Percentiles rank a stretch among this genome's conserved stretches.
phyloP scores from a whole-genome alignment of 2,113 vertebrate species.

The Baryphthengus martii region DNA sequence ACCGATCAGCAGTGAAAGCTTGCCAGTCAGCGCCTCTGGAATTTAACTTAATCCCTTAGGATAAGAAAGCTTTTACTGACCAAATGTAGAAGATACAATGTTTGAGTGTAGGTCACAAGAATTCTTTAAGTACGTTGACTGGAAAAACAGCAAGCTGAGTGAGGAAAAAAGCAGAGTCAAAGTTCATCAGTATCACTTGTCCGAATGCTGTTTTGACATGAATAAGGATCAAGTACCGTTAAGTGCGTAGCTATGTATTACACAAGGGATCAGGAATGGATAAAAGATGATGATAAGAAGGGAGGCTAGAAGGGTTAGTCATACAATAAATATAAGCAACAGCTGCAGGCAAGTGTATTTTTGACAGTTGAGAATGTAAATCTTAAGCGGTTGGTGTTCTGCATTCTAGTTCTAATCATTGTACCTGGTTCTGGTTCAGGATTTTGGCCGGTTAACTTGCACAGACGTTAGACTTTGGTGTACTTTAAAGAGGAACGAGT shows the following conservation, averaged over 20 bases:
- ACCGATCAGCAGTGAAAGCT: not conserved
- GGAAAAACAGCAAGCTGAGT: not conserved
- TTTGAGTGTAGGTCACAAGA: not conserved
- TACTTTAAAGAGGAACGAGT: not conserved
- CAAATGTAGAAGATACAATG: not conserved
- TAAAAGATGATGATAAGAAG: not conserved
- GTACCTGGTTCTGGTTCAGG: not conserved
- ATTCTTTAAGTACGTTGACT: not conserved
- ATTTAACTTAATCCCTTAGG: not conserved
- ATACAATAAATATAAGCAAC: not conserved
- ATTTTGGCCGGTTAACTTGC: not conserved
- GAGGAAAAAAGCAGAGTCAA: not conserved
- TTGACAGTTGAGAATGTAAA: not conserved
- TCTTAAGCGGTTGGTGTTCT: not conserved
- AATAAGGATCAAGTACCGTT: not conserved
- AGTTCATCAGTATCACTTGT: not conserved
- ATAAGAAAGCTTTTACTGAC: not conserved
- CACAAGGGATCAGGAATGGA: not conserved
- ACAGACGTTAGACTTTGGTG: fast-evolving
- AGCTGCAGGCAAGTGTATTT: not conserved
- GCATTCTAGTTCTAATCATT: not conserved
- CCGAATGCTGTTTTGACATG: not conserved
- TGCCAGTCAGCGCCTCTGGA: not conserved
- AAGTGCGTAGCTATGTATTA: not conserved
- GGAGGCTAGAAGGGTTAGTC: not conserved